Base-by-base conservation (phyloP, 1,140 invertebrate genomes). In the Zaprionus capensis region DNA sequence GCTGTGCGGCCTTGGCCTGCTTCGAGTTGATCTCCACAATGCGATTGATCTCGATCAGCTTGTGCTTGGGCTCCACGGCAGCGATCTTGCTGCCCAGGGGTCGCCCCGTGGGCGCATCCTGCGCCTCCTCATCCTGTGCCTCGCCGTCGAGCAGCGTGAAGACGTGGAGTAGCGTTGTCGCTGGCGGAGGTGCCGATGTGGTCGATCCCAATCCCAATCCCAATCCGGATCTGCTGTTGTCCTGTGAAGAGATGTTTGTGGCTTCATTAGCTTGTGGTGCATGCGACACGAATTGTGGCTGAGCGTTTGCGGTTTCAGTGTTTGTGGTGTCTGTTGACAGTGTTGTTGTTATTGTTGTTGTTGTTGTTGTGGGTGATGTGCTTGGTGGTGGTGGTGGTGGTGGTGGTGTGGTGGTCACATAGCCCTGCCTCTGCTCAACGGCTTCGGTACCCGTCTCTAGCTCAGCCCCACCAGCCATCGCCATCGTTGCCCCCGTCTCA, bases 11-110 rank as follows among this genome's bases (percentile, higher is more conserved):
- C 91, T 94, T 95, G 58, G 94, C 94, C 83, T 94, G 93, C 91
- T 95, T 95, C 0, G 94, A 94, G 44, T 94, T 94, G 15, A 95
- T 94, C 92, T 96, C 95, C 2, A 95, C 94, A 68, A 95, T 94
- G 91, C 95, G 94, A 86, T 95, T 95, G 6, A 96, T 93, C 78
- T 95, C 95, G 73, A 95, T 95, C 11, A 95, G 80, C 91, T 95
- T 95, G 78, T 95, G 93, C 58, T 94, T 80, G 80, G 93, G 87
- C 46, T 72, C 74, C 31, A 78, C 64, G 11, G 53, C 57, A 15
- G 66, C 51, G 12, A 28, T 46, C 9, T 75, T 70, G 12, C 71
- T 74, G 53, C 63, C 66, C 7, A 22, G 12, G 12, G 55, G 26
- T 12, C 20, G 67, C 15, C 41, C 28, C 1, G 61, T 56, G 6